Percentiles rank a stretch among this genome's conserved stretches.
phyloP scores from a whole-genome alignment of 2,797 vertebrate species.

The Nothura maculosa region DNA sequence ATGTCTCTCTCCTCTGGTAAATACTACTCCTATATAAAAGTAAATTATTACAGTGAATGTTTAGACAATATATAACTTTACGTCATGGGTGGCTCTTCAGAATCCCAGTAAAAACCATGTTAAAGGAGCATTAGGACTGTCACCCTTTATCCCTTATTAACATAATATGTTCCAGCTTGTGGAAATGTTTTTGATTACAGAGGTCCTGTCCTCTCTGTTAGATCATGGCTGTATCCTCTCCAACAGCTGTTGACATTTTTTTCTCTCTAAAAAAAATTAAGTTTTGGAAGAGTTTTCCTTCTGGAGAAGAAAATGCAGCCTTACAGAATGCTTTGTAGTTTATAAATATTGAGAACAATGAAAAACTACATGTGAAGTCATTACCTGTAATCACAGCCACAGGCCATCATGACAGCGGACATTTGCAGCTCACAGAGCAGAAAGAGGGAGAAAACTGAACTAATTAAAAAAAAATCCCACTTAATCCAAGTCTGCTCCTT shows the following conservation, averaged over 20 bases:
- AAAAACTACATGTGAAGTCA: background rate
- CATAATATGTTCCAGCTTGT: constrained; percentile 65
- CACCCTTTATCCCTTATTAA: constrained; percentile 56
- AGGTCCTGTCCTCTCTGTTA: constrained; percentile 60
- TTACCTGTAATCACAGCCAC: background rate
- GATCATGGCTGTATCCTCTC: constrained; percentile 51
- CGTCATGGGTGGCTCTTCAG: constrained; percentile 35
- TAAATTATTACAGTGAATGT: constrained; percentile 21
- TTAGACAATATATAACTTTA: constrained; percentile 45
- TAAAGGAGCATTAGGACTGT: constrained; percentile 46
- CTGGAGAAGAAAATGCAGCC: background rate
- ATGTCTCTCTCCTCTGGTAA: constrained; percentile 2
- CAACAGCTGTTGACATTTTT: constrained; percentile 62
- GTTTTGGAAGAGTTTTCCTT: constrained; percentile 3
- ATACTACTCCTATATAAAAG: background rate
- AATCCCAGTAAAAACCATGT: constrained; percentile 59
- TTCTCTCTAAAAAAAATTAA: background rate
- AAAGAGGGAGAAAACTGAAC: background rate
- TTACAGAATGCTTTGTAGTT: background rate
- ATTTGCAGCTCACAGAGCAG: background rate
- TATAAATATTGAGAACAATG: background rate
- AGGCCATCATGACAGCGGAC: background rate
- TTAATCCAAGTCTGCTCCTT: background rate
- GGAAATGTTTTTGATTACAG: constrained; percentile 66
- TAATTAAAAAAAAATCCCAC: background rate